Evolutionary conservation across 2,797 vertebrate species (phyloP), one percentile per base, ranked within the genome.

Genomic region (Sebastes minor): DNA sequence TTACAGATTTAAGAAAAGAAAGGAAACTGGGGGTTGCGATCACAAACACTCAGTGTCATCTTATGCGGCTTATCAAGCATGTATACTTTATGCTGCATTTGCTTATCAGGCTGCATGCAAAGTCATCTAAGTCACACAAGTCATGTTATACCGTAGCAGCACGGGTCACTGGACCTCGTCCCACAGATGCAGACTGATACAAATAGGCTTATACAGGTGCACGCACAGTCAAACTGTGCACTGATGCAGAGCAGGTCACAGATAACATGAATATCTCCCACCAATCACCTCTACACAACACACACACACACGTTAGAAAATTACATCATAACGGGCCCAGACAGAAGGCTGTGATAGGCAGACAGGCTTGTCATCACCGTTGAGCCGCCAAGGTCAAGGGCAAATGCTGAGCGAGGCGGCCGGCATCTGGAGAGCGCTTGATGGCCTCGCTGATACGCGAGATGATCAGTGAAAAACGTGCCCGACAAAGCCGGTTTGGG

Each of bases 351-450:
- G 60, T 72, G 75, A 86, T 60, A 8, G 59, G 55, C 22, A 73
- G 55, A 61, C 56, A 9, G 35, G 20, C 68, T 81, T 8, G 1
- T 57, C 30, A n/a, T n/a, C 46, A 18, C 46, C 28, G 22, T 55
- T 28, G 38, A 81, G 57, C 67, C 18, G 35, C 57, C 88, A 91
- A 90, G 90, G 91, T 91, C 90, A 88, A 83, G 83, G 79, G 86
- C 91, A 88, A 77, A 87, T 85, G 85, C 88, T 78, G 71, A 57
- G 70, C 11, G 20, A 27, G 56, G 62, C 13, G 2, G 46, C 61
- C 28, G 56, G 78, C 79, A 70, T 86, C 81, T 80, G 89, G 84
- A 80, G 60, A 52, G 75, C 7, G 61, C 59, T 71, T 65, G 74
- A 73, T 68, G 55, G 11, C 70, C 42, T 69, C 2, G 0, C 10